Percentiles rank a stretch among this genome's conserved stretches.
phyloP scores from a whole-genome alignment of 2,888 invertebrate genomes.

The Catocala fraxini region DNA sequence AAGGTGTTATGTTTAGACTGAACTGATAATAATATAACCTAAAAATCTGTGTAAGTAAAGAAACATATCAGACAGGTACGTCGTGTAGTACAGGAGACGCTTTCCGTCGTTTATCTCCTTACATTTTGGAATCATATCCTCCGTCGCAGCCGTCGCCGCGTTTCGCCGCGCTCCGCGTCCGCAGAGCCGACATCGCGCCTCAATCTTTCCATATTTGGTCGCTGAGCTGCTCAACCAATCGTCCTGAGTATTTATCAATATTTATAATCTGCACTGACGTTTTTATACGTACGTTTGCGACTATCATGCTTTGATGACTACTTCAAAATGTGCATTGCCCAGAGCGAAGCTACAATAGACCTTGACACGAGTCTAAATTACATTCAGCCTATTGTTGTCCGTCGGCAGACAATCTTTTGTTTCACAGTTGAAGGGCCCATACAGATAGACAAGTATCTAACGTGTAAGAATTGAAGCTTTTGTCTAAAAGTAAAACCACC shows the following conservation, averaged over 20 bases:
- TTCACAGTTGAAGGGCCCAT: constrained; percentile 46
- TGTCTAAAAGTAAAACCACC: constrained; percentile 30
- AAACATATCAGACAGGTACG: neutral
- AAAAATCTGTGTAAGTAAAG: no score
- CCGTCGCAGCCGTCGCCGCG: constrained; percentile 16
- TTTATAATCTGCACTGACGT: constrained; percentile 26
- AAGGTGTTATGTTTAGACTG: no score
- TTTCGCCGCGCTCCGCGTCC: constrained; percentile 14
- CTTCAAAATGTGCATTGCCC: constrained; percentile 44
- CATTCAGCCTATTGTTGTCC: constrained; percentile 57
- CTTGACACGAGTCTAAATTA: constrained; percentile 57
- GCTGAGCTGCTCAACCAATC: constrained; percentile 16
- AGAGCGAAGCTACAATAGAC: constrained; percentile 39
- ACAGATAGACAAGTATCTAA: constrained; percentile 38
- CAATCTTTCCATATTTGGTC: constrained; percentile 15
- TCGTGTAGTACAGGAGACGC: neutral
- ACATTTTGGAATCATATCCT: constrained; percentile 43
- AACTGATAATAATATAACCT: no score
- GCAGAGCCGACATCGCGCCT: constrained; percentile 2
- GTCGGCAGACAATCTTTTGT: constrained; percentile 58
- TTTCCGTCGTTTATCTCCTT: constrained; percentile 32
- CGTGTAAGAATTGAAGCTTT: constrained; percentile 42
- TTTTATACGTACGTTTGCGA: constrained; percentile 19
- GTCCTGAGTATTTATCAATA: constrained; percentile 43
- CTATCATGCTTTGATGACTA: constrained; percentile 29